phyloP scores from a whole-genome alignment of 2,797 vertebrate genomes.

The Eurystomus glaucurus region DNA sequence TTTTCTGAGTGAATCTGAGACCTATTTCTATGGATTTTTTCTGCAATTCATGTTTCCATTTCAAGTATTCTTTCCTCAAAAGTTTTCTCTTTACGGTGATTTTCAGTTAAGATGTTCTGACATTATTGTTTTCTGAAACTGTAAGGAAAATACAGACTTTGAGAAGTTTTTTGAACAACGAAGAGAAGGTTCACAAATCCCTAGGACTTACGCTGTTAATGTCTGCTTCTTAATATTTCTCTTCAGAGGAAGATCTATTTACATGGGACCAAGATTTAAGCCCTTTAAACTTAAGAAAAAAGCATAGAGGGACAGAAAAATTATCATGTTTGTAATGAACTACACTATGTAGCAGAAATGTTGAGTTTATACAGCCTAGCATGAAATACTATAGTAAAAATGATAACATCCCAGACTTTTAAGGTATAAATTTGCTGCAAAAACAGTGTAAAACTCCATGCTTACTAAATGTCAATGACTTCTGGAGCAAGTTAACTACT shows the following conservation, averaged over 20 bases:
- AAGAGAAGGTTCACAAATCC: background rate
- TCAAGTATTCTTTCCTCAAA: background rate
- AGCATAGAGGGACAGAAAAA: background rate
- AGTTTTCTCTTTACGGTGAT: background rate
- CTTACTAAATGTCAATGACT: background rate
- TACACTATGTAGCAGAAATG: background rate
- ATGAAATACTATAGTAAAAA: background rate
- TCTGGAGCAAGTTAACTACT: background rate
- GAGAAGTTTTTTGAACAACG: background rate
- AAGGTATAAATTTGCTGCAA: background rate
- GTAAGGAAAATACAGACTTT: background rate
- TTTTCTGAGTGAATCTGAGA: background rate
- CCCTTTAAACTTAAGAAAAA: background rate
- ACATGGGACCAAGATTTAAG: background rate
- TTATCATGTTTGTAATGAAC: background rate
- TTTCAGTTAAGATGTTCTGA: background rate
- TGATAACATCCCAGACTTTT: rapidly evolving
- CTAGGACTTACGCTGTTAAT: background rate
- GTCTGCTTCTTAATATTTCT: background rate
- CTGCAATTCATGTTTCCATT: background rate
- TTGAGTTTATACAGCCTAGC: background rate
- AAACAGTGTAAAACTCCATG: background rate
- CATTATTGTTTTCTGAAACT: background rate
- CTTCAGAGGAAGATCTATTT: background rate
- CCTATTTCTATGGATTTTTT: background rate